phyloP scores from a whole-genome alignment of 1,140 invertebrate species.

The Euura lappo region DNA sequence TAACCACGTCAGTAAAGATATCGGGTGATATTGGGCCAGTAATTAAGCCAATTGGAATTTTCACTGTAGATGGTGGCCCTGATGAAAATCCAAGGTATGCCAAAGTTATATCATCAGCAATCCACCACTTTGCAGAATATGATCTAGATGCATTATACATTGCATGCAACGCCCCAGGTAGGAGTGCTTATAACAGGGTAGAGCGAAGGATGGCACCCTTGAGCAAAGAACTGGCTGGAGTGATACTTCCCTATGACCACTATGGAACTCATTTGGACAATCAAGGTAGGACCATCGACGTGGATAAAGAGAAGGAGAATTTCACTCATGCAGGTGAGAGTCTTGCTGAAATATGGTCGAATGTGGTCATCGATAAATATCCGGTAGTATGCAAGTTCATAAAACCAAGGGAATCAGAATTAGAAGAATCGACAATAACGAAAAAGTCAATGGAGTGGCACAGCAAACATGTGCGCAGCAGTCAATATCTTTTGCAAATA shows the following conservation, averaged over 20 bases:
- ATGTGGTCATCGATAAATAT: conserved; percentile 41
- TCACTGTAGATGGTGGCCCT: conserved; percentile 11
- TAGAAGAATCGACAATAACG: not conserved
- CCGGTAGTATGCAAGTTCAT: conserved; percentile 19
- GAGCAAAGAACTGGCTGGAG: conserved; percentile 36
- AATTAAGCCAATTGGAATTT: conserved; percentile 23
- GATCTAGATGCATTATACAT: conserved; percentile 55
- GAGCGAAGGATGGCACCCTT: conserved; percentile 43
- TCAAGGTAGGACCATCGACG: conserved; percentile 42
- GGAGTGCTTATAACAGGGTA: conserved; percentile 42
- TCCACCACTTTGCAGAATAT: conserved; percentile 41
- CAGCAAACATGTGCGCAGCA: conserved; percentile 12
- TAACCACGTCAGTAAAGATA: not conserved
- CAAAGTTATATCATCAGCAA: too few species aligned
- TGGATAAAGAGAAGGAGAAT: conserved; percentile 46
- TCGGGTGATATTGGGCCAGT: not conserved
- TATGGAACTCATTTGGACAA: conserved; percentile 44
- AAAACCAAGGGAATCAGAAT: conserved; percentile 10
- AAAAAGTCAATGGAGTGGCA: conserved; percentile 12
- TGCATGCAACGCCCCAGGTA: conserved; percentile 51
- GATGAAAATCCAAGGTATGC: too few species aligned
- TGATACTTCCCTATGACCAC: conserved; percentile 40
- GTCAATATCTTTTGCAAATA: conserved; percentile 22
- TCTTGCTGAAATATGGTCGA: conserved; percentile 42
- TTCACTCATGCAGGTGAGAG: conserved; percentile 39